These are phyloP conservation scores for Anomalospiza imberbis DNA, from an alignment of 2,797 vertebrate species.

Conservation along the genomic window DNA sequence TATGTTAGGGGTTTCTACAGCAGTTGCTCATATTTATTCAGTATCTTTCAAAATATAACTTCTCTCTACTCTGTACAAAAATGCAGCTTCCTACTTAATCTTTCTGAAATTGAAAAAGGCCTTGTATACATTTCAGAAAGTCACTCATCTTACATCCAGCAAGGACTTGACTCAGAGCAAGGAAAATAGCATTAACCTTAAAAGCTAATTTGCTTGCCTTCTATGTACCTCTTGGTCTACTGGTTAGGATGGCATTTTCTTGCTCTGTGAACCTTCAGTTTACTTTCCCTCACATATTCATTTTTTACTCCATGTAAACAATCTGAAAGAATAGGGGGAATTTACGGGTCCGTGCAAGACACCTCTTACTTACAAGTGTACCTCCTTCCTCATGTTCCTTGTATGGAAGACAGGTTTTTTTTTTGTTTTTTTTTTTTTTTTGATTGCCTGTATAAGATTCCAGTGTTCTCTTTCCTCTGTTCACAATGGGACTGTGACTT, in stretches of 20 bases:
- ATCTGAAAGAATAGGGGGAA: neutral
- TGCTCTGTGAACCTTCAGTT: neutral
- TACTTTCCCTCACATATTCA: neutral
- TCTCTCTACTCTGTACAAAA: neutral
- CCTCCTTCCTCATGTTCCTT: neutral
- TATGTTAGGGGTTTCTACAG: neutral
- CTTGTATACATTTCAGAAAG: neutral
- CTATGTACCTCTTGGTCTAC: neutral
- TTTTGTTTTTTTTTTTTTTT: neutral
- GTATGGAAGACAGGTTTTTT: neutral
- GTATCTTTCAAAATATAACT: neutral
- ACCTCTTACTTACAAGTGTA: neutral
- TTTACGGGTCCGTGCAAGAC: neutral
- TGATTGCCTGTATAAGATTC: neutral
- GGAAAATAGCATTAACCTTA: neutral
- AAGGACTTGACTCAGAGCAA: neutral
- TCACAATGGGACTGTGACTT: neutral
- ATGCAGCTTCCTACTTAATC: neutral
- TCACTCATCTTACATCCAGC: neutral
- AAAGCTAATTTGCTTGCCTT: neutral
- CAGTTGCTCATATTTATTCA: constrained; percentile 5
- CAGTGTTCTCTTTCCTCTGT: neutral
- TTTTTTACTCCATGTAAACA: neutral
- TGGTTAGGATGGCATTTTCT: neutral
- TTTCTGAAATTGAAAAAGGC: neutral